A percentile compares a stretch with the other conserved stretches of the same genome.
Evolutionary conservation across 2,797 vertebrate species (phyloP).

Genomic region (Margarornis squamiger): DNA sequence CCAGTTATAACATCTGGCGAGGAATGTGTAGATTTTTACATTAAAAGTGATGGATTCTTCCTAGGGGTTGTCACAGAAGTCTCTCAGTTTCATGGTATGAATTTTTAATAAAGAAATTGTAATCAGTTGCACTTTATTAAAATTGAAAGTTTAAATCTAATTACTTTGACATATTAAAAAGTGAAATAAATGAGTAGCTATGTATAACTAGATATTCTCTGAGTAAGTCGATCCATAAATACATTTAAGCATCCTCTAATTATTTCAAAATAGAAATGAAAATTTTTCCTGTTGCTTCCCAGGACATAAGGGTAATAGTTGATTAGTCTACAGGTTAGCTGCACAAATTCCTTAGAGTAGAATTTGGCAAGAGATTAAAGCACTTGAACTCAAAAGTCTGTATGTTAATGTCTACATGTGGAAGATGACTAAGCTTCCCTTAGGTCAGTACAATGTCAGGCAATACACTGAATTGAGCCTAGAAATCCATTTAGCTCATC

Average conservation of each 20-base stretch:
- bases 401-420: not conserved
- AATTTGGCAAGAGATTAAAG: not conserved
- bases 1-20: not conserved
- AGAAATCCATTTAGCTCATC: not conserved
- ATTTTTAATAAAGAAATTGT: not conserved
- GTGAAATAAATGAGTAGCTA: slow-evolving; percentile 1
- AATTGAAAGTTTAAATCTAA: slow-evolving; percentile 30
- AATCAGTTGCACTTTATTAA: slow-evolving; percentile 13
- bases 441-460: not conserved
- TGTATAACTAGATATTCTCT: not conserved
- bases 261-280: slow-evolving; percentile 38
- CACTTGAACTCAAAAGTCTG: not conserved
- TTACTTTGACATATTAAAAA: slow-evolving; percentile 45
- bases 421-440: not conserved
- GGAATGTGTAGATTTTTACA: not conserved
- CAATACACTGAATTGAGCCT: not conserved
- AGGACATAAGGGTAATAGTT: not conserved
- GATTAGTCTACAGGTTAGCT: not conserved
- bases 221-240: slow-evolving; percentile 17
- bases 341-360: not conserved
- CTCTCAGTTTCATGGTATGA: not conserved
- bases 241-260: not conserved
- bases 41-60: not conserved
- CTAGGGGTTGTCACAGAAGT: not conserved
- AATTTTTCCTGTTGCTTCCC: not conserved